Percentiles rank a stretch among this genome's conserved stretches.
Conservation (phyloP, 2,888 invertebrate species). For the Cryptus viduatorius region DNA sequence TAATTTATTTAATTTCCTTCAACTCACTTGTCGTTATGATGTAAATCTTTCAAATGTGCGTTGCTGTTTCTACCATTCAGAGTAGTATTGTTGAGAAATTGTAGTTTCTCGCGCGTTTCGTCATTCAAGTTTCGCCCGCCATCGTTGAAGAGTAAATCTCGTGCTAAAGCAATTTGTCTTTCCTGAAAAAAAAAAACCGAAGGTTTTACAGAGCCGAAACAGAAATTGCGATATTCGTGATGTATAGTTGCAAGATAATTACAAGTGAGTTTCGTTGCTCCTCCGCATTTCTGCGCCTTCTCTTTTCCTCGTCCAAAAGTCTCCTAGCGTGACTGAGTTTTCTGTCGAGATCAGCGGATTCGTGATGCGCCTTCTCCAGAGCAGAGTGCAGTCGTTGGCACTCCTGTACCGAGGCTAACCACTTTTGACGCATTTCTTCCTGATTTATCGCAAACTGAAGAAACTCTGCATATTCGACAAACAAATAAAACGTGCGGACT, state of each 20-base stretch:
- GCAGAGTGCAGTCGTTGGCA: conserved; percentile 90
- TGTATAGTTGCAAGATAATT: conserved; percentile 70
- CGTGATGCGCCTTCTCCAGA: conserved; percentile 90
- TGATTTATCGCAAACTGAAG: conserved; percentile 90
- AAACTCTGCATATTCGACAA: conserved; percentile 87
- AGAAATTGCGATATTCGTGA: not conserved
- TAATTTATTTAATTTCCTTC: not conserved
- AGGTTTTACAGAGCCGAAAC: not conserved
- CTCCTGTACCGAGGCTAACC: conserved; percentile 90
- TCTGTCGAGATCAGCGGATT: conserved; percentile 91
- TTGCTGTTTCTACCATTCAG: conserved; percentile 86
- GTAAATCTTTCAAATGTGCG: conserved; percentile 77
- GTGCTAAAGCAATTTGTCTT: conserved; percentile 90
- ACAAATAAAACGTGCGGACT: not conserved
- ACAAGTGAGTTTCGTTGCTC: conserved; percentile 91
- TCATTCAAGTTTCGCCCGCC: conserved; percentile 90
- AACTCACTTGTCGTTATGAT: conserved; percentile 81
- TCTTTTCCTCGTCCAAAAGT: conserved; percentile 92
- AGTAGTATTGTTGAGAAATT: conserved; percentile 89
- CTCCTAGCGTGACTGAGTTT: conserved; percentile 93
- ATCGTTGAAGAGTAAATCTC: conserved; percentile 91
- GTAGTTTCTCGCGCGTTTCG: conserved; percentile 93
- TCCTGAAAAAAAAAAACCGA: conserved; percentile 85
- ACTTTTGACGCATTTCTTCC: conserved; percentile 90
- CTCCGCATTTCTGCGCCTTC: conserved; percentile 89